A percentile compares a stretch with the other conserved stretches of the same genome.
Evolutionary conservation across 1,140 invertebrate genomes (phyloP).

Genomic region (Acromyrmex heyeri): DNA sequence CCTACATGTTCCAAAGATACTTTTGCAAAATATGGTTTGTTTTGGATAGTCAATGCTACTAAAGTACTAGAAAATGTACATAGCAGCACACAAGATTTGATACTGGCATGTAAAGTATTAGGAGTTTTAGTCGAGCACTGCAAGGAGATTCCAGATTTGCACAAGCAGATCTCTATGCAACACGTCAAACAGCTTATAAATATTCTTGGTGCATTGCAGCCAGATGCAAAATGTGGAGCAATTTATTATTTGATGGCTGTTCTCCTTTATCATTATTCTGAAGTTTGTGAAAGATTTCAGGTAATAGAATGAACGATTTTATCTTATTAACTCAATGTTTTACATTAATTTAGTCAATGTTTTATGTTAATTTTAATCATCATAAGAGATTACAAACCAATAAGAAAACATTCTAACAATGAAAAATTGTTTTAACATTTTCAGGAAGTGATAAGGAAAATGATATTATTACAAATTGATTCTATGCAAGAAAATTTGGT

Average conservation of each 20-base stretch:
- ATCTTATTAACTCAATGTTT: neutral
- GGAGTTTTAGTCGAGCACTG: slow-evolving; percentile 68
- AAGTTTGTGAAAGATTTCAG: slow-evolving; percentile 78
- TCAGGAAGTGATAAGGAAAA: slow-evolving; percentile 74
- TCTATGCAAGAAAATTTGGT: slow-evolving; percentile 75
- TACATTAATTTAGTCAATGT: slow-evolving; percentile 9
- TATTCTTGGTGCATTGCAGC: slow-evolving; percentile 68
- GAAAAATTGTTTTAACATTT: slow-evolving; percentile 1
- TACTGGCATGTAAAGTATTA: slow-evolving; percentile 76
- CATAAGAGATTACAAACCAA: neutral
- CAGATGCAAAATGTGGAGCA: slow-evolving; percentile 65
- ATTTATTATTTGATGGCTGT: slow-evolving; percentile 78
- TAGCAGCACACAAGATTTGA: slow-evolving; percentile 66
- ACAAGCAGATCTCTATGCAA: slow-evolving; percentile 82
- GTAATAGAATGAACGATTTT: slow-evolving; percentile 66
- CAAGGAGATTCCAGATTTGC: slow-evolving; percentile 79
- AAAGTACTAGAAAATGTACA: slow-evolving; percentile 77
- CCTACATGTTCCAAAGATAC: slow-evolving; percentile 71
- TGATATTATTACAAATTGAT: slow-evolving; percentile 79
- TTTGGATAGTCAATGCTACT: slow-evolving; percentile 81
- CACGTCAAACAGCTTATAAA: slow-evolving; percentile 80
- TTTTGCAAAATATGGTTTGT: slow-evolving; percentile 75
- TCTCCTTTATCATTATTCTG: slow-evolving; percentile 80
- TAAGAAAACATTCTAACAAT: too few relatives aligned
- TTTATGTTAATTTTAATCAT: too few relatives aligned